Evolutionary conservation across 1,140 invertebrate species (phyloP).

Genomic region (Alviniconcha marisindica): DNA sequence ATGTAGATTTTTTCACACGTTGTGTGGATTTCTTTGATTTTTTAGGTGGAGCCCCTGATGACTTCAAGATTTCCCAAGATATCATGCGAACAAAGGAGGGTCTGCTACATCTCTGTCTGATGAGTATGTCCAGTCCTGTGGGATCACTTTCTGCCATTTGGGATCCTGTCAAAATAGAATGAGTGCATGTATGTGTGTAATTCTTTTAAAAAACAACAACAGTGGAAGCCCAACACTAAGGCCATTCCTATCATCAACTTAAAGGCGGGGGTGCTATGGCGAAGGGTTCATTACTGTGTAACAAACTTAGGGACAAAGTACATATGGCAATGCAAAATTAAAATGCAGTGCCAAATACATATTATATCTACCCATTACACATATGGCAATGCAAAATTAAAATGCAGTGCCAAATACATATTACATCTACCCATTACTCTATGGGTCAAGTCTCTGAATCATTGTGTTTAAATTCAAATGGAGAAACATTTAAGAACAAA

Average conservation of each 20-base stretch:
- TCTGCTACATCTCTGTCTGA: not conserved
- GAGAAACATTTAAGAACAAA: no score
- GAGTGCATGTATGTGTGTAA: not conserved
- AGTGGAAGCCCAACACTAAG: not conserved
- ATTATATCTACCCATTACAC: no score
- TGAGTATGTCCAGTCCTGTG: not conserved
- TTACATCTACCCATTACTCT: no score
- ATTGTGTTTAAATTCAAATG: no score
- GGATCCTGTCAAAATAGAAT: not conserved
- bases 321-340: no score
- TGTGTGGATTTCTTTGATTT: not conserved
- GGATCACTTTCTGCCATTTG: constrained; percentile 7
- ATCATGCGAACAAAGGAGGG: constrained; percentile 1
- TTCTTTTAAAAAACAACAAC: not conserved
- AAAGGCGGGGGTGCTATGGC: no score
- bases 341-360: no score
- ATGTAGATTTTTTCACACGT: not conserved
- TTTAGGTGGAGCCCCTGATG: not conserved
- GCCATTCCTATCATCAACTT: not conserved
- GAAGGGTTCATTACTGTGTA: not conserved
- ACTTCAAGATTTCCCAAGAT: constrained; percentile 21
- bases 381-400: no score
- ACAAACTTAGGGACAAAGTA: not conserved
- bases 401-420: no score
- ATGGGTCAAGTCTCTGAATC: no score